A percentile compares a stretch with the other conserved stretches of the same genome.
These are phyloP conservation scores for Saccostrea glomerata DNA, from an alignment of 1,140 invertebrate species.

Conservation along the genomic window DNA sequence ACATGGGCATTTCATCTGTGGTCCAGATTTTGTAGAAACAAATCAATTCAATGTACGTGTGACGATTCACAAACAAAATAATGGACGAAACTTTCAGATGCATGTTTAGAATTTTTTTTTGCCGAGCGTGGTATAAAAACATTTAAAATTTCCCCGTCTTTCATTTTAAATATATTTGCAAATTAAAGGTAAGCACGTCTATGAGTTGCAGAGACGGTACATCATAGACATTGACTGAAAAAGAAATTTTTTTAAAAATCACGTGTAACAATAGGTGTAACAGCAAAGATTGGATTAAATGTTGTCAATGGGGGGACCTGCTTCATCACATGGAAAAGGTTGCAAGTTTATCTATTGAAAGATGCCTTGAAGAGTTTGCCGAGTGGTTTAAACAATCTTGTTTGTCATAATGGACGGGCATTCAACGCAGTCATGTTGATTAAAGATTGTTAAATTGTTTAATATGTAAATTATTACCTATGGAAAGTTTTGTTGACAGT, in stretches of 20 bases:
- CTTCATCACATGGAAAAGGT: not conserved
- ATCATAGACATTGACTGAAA: not conserved
- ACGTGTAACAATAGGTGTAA: not conserved
- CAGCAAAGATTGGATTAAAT: not conserved
- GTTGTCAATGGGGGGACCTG: not conserved
- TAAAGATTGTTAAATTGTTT: too few species aligned
- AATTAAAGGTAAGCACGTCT: not conserved
- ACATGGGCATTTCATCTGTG: too few species aligned
- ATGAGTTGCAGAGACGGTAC: not conserved
- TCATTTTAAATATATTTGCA: not conserved
- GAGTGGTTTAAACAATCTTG: slow-evolving; percentile 23
- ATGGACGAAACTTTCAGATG: too few species aligned
- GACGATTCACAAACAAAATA: too few species aligned
- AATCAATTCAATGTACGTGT: too few species aligned
- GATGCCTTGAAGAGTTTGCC: not conserved
- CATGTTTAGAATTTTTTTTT: too few species aligned
- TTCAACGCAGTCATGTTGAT: too few species aligned
- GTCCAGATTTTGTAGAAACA: too few species aligned
- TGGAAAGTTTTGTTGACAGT: not conserved
- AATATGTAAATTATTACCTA: not conserved
- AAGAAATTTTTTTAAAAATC: not conserved
- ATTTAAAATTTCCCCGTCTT: too few species aligned
- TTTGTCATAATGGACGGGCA: not conserved
- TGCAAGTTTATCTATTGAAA: not conserved
- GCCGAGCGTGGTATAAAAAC: too few species aligned